Conservation (phyloP, 2,797 vertebrate genomes). For the Tolypeutes matacus region DNA sequence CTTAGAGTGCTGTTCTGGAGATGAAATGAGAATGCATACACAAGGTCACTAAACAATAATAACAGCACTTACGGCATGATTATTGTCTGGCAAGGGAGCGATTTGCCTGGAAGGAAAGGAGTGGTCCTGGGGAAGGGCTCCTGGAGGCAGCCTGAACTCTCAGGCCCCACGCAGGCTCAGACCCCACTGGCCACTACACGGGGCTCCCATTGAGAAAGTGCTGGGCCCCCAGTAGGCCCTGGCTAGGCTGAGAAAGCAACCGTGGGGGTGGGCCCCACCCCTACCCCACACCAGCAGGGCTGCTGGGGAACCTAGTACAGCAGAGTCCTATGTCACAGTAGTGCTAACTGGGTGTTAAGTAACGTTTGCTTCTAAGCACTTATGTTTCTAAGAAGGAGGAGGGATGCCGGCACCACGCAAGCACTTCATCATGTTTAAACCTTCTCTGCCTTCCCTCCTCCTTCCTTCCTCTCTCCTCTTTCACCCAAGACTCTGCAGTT, state of each 20-base stretch:
- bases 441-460: background rate
- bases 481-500: background rate
- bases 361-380: constrained; percentile 1
- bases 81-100: background rate
- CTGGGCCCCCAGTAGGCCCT: background rate
- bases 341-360: background rate
- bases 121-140: background rate
- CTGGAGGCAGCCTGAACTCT: background rate
- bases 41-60: no score
- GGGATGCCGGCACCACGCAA: background rate
- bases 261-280: background rate
- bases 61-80: no score
- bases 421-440: background rate
- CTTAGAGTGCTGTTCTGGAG: background rate
- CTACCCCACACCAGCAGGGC: background rate
- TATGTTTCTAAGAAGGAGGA: constrained; percentile 28
- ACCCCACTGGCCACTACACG: background rate
- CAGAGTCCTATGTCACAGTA: background rate
- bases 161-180: background rate
- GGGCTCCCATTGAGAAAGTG: background rate
- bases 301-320: background rate
- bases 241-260: background rate
- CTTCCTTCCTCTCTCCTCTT: no score
- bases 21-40: background rate
- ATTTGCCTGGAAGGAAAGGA: background rate